Evolutionary conservation across 2,113 vertebrate species (phyloP).

Genomic region (Passer montanus): DNA sequence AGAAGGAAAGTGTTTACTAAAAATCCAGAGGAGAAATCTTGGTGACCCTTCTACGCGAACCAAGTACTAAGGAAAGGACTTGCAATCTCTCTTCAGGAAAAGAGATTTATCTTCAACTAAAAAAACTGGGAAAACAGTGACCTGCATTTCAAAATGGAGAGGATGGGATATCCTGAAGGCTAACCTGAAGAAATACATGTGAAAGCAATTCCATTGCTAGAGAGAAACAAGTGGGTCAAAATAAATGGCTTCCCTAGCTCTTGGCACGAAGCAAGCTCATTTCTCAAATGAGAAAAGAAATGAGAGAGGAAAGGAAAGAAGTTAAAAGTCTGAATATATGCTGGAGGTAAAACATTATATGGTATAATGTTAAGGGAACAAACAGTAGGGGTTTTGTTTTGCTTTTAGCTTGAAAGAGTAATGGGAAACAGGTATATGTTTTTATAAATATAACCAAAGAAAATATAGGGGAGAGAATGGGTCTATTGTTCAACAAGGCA

Average conservation of each 20-base stretch:
- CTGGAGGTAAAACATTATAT: slow-evolving; percentile 39
- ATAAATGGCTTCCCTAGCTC: neutral
- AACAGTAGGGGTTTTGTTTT: slow-evolving; percentile 43
- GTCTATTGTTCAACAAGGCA: slow-evolving; percentile 44
- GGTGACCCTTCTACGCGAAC: neutral
- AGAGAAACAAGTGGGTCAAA: slow-evolving; percentile 32
- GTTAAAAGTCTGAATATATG: slow-evolving; percentile 5
- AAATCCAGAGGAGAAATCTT: neutral
- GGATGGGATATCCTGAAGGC: neutral
- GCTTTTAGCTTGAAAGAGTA: slow-evolving; percentile 43
- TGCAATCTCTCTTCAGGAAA: neutral
- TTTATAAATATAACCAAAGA: slow-evolving; percentile 49
- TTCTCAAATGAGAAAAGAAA: slow-evolving; percentile 6
- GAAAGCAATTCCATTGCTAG: neutral
- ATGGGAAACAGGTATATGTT: slow-evolving; percentile 45
- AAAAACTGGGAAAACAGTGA: neutral
- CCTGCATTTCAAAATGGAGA: neutral
- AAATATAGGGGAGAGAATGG: slow-evolving; percentile 39
- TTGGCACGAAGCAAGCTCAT: neutral
- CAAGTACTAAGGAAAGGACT: neutral
- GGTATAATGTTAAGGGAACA: neutral
- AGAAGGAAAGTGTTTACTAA: neutral
- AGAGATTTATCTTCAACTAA: neutral
- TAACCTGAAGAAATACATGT: neutral
- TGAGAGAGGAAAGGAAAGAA: neutral